Evolutionary conservation across 2,888 invertebrate species (phyloP), one percentile per base, ranked within the genome.

Genomic region (Aelia acuminata): DNA sequence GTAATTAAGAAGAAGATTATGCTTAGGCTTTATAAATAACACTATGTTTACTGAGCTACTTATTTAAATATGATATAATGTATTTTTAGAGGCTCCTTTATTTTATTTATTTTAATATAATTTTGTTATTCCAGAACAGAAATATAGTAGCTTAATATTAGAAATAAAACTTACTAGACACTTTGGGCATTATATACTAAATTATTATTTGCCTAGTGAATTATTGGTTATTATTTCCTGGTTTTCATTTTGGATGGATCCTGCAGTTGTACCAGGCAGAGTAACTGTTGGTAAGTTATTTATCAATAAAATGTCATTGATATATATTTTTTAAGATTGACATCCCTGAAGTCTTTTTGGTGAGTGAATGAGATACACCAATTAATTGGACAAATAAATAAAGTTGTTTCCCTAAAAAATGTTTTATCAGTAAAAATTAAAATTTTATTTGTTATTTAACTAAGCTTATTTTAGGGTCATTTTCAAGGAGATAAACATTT

Each of bases 191-290:
- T 97, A 97, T 92, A 93, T 97, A 90, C 95, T 97, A 95, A 97
- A 97, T 91, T 97, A 96, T 91, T 97, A 96, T 91, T 94, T 97
- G 90, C 97, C 97, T 3, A 97, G 97, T 3, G 96, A 97, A 93
- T 94, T 97, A 92, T 95, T 97, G 91, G 97, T 97, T 7, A 95
- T 95, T 11, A 96, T 96, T 91, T 97, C 97, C 0, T 97, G 97
- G 97, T 96, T 97, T 18, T 96, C 97, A 0, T 97, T 97, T 92
- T 97, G 97, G 97, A 92, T 97, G 88, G 96, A 97, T 92, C 96
- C 97, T 85, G 96, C 97, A 91, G 96, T 96, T 39, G 94, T 96
- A 18, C 96, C 97, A 0, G 96, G 96, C 15, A 94, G 97, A 91
- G 96, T 96, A 87, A 95, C 96, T 88, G 93, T 97, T 91, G 96